Conservation (phyloP, 2,888 invertebrate genomes). For the Drosophila rubida region DNA sequence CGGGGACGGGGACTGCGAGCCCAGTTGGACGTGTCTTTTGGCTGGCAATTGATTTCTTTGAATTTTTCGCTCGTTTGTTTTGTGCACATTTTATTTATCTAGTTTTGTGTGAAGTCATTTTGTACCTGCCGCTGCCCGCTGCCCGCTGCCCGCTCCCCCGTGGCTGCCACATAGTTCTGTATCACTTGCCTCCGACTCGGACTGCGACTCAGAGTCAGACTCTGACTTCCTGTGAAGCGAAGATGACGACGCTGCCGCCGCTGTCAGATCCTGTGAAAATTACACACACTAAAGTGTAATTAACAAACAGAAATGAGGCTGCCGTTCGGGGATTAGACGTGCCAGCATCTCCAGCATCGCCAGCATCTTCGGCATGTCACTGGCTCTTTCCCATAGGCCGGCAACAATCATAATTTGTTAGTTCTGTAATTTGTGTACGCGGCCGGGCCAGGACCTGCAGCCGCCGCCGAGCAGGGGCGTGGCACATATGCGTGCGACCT, state of each 20-base stretch:
- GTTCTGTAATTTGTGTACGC: constrained; percentile 53
- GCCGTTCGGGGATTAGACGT: constrained; percentile 72
- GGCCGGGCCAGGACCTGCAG: constrained; percentile 25
- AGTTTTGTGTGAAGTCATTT: constrained; percentile 79
- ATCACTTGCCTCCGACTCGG: constrained; percentile 34
- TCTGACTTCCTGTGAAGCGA: constrained; percentile 65
- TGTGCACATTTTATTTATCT: constrained; percentile 68
- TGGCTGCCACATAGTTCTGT: constrained; percentile 48
- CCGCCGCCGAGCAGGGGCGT: constrained; percentile 14
- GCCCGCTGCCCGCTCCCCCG: constrained; percentile 25
- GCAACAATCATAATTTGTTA: constrained; percentile 66
- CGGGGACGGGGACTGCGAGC: background rate
- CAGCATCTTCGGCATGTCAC: constrained; percentile 38
- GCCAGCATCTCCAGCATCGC: constrained; percentile 53
- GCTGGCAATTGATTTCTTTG: constrained; percentile 79
- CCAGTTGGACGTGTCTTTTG: constrained; percentile 70
- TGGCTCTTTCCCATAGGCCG: constrained; percentile 48
- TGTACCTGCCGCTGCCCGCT: constrained; percentile 62
- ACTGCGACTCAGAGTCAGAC: background rate
- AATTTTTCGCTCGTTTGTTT: constrained; percentile 72
- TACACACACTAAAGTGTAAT: constrained; percentile 78
- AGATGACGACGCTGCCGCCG: constrained; percentile 19
- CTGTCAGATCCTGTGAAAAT: constrained; percentile 79
- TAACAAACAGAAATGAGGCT: constrained; percentile 80
- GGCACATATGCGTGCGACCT: constrained; percentile 51